Conservation (phyloP, 2,888 invertebrate species). For the Morinoia aosen region DNA sequence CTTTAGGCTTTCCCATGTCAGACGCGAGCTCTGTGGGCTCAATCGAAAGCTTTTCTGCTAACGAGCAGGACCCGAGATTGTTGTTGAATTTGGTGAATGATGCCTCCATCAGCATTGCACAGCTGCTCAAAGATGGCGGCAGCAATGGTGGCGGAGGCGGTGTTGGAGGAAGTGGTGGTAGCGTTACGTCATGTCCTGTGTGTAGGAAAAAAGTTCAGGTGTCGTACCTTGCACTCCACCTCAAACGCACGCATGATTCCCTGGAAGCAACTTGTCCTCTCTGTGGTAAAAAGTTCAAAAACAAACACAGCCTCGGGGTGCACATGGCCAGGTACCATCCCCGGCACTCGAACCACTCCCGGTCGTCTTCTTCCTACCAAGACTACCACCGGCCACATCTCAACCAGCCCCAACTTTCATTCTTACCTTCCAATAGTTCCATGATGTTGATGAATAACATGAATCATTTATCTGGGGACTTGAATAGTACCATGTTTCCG, state of each 20-base stretch:
- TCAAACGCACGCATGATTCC: slow-evolving; percentile 66
- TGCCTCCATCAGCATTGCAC: slow-evolving; percentile 25
- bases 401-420: slow-evolving; percentile 19
- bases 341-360: slow-evolving; percentile 54
- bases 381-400: slow-evolving; percentile 7
- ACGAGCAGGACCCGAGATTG: slow-evolving; percentile 54
- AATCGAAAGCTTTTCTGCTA: slow-evolving; percentile 48
- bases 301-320: slow-evolving; percentile 67
- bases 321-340: slow-evolving; percentile 67
- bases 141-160: not conserved
- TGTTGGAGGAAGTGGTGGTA: slow-evolving; percentile 28
- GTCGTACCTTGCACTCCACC: slow-evolving; percentile 65
- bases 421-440: slow-evolving; percentile 11
- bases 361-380: slow-evolving; percentile 44
- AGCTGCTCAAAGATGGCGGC: slow-evolving; percentile 30
- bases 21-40: slow-evolving; percentile 25
- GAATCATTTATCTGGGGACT: not conserved
- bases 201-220: slow-evolving; percentile 65
- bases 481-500: slow-evolving; percentile 20
- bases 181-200: slow-evolving; percentile 65
- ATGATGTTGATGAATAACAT: slow-evolving; percentile 33
- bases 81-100: slow-evolving; percentile 18
- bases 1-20: slow-evolving; percentile 38
- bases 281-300: slow-evolving; percentile 66
- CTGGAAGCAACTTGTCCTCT: slow-evolving; percentile 66